Evolutionary conservation across 2,888 invertebrate genomes (phyloP).

Genomic region (Philopedon plagiatum): DNA sequence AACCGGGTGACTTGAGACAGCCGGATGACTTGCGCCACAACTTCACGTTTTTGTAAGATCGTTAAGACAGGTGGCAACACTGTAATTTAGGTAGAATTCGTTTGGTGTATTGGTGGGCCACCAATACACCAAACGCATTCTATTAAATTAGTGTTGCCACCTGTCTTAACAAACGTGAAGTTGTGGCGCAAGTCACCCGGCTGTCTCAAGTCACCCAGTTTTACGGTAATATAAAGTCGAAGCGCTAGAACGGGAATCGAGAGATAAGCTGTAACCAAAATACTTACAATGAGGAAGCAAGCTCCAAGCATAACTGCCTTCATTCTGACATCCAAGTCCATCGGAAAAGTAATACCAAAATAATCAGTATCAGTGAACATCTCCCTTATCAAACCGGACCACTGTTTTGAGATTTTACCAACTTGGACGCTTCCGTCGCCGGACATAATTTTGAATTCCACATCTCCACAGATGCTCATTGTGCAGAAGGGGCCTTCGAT

Average conservation of each 20-base stretch:
- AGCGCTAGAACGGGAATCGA: too few relatives aligned
- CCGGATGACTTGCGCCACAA: too few relatives aligned
- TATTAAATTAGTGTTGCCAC: too few relatives aligned
- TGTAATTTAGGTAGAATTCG: too few relatives aligned
- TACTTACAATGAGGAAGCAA: conserved; percentile 84
- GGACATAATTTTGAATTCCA: conserved; percentile 87
- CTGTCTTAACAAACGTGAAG: too few relatives aligned
- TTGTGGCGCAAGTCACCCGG: too few relatives aligned
- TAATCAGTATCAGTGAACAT: conserved; percentile 89
- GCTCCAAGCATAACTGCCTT: conserved; percentile 86
- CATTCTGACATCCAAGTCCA: conserved; percentile 89
- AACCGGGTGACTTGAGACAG: too few relatives aligned
- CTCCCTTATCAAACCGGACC: conserved; percentile 88
- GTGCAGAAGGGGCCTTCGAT: conserved; percentile 89
- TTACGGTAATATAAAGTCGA: background rate
- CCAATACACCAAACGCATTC: too few relatives aligned
- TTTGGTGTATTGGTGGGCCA: too few relatives aligned
- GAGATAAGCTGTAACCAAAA: too few relatives aligned
- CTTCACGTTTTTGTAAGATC: too few relatives aligned
- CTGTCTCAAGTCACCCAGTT: background rate
- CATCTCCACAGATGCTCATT: conserved; percentile 84
- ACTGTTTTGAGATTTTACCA: conserved; percentile 91
- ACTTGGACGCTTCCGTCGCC: conserved; percentile 83
- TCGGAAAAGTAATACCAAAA: conserved; percentile 92
- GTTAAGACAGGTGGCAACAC: too few relatives aligned